phyloP scores from a whole-genome alignment of 2,113 vertebrate species.

The Ibidorhyncha struthersii region DNA sequence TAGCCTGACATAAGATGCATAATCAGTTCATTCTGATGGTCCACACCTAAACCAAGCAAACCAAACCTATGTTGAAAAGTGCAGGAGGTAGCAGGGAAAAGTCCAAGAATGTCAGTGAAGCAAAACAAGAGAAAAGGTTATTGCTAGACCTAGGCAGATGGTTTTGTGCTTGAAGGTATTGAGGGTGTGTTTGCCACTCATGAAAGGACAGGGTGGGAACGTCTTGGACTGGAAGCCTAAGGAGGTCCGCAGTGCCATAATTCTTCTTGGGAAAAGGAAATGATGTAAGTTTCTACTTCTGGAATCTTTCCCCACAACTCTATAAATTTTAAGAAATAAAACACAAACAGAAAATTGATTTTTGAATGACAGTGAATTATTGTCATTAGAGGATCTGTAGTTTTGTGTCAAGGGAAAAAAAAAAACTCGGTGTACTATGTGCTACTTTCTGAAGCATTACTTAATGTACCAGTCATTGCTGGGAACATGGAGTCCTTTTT shows the following conservation, averaged over 20 bases:
- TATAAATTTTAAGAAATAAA: conserved; percentile 64
- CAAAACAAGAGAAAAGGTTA: background rate
- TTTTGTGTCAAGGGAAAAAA: conserved; percentile 35
- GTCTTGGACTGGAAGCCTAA: background rate
- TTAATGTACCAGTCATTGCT: conserved; percentile 69
- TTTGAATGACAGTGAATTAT: conserved; percentile 59
- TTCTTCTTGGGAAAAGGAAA: conserved; percentile 43
- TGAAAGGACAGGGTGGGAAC: background rate
- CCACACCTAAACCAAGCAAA: background rate
- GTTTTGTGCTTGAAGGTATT: background rate
- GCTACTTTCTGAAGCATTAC: conserved; percentile 61
- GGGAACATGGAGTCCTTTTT: conserved; percentile 68
- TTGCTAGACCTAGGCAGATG: background rate
- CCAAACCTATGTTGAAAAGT: background rate
- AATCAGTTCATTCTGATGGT: background rate
- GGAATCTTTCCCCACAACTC: conserved; percentile 25
- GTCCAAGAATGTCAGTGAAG: background rate
- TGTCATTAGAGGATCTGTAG: conserved; percentile 43
- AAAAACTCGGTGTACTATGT: background rate
- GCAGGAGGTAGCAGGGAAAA: background rate
- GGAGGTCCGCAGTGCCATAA: conserved; percentile 6
- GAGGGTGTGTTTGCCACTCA: background rate
- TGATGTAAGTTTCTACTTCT: conserved; percentile 58
- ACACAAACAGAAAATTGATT: conserved; percentile 62
- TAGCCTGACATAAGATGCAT: background rate